Percentiles rank a stretch among this genome's conserved stretches.
These are phyloP conservation scores for Chirona hameri DNA, from an alignment of 2,888 invertebrate species.

Conservation along the genomic window DNA sequence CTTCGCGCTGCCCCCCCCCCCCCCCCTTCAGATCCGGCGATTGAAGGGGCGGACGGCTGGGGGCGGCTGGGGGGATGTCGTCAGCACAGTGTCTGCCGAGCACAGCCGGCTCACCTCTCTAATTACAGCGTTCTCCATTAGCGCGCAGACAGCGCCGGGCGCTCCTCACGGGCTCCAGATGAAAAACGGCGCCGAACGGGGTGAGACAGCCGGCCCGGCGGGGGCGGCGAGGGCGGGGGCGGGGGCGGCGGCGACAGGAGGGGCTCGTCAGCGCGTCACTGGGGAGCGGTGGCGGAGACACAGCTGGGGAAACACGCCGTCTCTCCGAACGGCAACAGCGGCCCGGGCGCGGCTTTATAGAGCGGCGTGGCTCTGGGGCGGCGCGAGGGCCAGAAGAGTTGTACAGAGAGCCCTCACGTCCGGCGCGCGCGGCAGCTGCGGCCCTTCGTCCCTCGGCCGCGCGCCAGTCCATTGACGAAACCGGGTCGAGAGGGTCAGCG, in stretches of 20 bases:
- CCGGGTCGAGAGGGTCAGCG: background rate
- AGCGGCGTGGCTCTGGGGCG: background rate
- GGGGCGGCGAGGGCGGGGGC: background rate
- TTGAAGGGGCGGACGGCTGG: background rate
- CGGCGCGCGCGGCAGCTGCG: background rate
- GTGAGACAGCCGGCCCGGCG: background rate
- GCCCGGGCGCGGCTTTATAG: background rate
- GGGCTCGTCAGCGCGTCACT: background rate
- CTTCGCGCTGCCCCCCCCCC: too few species aligned
- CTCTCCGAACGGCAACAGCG: background rate
- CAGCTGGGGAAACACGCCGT: background rate
- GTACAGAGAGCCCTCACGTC: background rate
- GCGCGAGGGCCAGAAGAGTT: background rate
- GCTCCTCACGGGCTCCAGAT: background rate
- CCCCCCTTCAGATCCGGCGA: too few species aligned
- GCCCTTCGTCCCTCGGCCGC: background rate
- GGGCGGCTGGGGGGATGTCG: background rate
- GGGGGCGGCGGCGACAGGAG: background rate
- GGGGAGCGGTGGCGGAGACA: background rate
- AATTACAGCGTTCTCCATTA: background rate
- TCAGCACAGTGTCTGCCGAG: background rate
- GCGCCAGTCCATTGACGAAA: background rate
- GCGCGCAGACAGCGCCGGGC: background rate
- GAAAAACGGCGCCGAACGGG: slow-evolving; percentile 7
- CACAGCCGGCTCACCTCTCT: background rate